Percentiles rank a stretch among this genome's conserved stretches.
phyloP scores from a whole-genome alignment of 2,797 vertebrate species.

The Oreochromis grahami region DNA sequence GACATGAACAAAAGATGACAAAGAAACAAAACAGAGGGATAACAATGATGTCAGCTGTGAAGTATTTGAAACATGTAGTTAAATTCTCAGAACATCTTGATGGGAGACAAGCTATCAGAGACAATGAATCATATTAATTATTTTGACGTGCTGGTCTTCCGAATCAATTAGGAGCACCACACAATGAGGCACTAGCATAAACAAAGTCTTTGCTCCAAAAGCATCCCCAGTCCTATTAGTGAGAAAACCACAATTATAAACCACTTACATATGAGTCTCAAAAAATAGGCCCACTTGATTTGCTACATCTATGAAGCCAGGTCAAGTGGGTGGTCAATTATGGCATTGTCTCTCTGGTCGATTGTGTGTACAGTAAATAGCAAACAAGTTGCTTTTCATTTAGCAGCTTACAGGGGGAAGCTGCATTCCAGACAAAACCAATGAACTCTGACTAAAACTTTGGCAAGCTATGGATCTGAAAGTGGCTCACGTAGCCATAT shows the following conservation, averaged over 20 bases:
- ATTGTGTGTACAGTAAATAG: constrained; percentile 46
- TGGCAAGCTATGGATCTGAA: constrained; percentile 13
- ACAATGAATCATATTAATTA: constrained; percentile 66
- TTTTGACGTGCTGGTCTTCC: constrained; percentile 62
- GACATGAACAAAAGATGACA: constrained; percentile 3
- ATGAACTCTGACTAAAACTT: constrained; percentile 40
- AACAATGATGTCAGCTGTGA: not conserved
- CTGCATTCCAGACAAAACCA: constrained; percentile 35
- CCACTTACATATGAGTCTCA: constrained; percentile 39
- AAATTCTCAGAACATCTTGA: constrained; percentile 15
- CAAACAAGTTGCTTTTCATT: constrained; percentile 53
- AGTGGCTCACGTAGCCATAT: not conserved
- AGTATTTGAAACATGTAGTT: constrained; percentile 34
- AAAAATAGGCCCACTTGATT: constrained; percentile 35
- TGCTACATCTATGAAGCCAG: constrained; percentile 24
- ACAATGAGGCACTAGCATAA: constrained; percentile 55
- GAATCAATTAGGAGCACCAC: constrained; percentile 66
- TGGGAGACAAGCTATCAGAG: constrained; percentile 40
- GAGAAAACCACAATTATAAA: constrained; percentile 53
- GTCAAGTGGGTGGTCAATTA: constrained; percentile 58
- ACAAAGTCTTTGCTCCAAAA: constrained; percentile 51
- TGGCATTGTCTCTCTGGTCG: constrained; percentile 42
- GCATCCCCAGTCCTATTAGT: constrained; percentile 54
- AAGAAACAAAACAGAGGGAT: not conserved
- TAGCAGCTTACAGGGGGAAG: constrained; percentile 18